Evolutionary conservation across 1,140 invertebrate species (phyloP), one percentile per base, ranked within the genome.

Genomic region (Atta cephalotes): DNA sequence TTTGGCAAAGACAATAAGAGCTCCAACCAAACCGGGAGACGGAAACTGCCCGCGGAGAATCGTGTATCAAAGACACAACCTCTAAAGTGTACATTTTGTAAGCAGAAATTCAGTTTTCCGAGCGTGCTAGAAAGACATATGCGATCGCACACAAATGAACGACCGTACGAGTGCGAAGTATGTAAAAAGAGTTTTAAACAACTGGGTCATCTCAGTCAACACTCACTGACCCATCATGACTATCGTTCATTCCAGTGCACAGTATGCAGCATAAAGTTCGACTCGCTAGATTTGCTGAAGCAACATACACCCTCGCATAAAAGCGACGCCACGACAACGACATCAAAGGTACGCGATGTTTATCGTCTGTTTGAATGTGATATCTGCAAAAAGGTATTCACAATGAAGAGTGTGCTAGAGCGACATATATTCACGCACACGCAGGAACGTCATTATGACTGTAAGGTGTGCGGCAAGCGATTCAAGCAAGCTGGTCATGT

Each of bases 401-500:
- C 96, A 51, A 96, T 96, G n/a, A 96, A 96, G 89, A 96, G 96
- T 94, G 95, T 96, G 88, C 91, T 96, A 49, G 96, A 96, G 60
- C 94, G 96, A 65, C 96, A 96, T 78, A 96, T 96, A 95, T 95
- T 96, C 18, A 96, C 96, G 14, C 96, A 96, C 86, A 96, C 96
- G 0, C 96, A 96, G 87, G 96, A 96, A 81, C 96, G 96, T 72
- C 96, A 96, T 2, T 96, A 96, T 72, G 95, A 95, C 25, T 97
- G 96, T 92, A 95, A 96, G 35, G 94, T 96, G 2, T 96, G 96
- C 92, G 96, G 97, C 79, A 97, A 97, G 87, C 96, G 96, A 21
- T 98, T 98, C 92, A 97, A 97, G 77, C 93, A 97, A 92, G 95
- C 97, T 95, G 89, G 97, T 96, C 95, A 97, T 95, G 62, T 98